A percentile compares a stretch with the other conserved stretches of the same genome.
These are phyloP conservation scores for Artibeus jamaicensis DNA, from an alignment of 2,797 vertebrate genomes.

Conservation along the genomic window DNA sequence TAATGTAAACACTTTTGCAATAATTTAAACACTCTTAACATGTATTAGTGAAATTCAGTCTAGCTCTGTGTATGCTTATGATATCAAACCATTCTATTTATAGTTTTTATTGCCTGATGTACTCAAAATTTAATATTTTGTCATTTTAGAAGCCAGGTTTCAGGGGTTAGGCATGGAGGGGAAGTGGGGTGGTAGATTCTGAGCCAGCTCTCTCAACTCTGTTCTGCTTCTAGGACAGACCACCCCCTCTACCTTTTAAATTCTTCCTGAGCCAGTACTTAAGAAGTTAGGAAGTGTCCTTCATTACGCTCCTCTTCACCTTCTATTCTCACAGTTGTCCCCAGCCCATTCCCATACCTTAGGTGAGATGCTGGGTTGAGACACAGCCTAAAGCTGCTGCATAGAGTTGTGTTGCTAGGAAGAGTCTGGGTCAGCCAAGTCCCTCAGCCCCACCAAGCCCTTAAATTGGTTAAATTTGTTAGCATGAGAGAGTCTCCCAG, in stretches of 20 bases:
- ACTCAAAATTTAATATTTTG: conserved; percentile 13
- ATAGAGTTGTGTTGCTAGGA: not conserved
- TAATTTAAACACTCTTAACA: conserved; percentile 9
- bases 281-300: not conserved
- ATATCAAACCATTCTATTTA: not conserved
- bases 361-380: not conserved
- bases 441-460: not conserved
- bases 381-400: not conserved
- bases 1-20: not conserved
- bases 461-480: not conserved
- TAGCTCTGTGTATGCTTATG: not conserved
- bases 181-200: not conserved
- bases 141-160: not conserved
- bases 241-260: not conserved
- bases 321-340: not conserved
- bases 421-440: not conserved
- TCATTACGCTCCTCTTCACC: not conserved
- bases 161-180: not conserved
- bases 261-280: not conserved
- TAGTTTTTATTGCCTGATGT: not conserved
- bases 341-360: not conserved
- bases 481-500: not conserved
- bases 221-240: not conserved
- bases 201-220: not conserved
- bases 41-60: not conserved